Evolutionary conservation across 2,113 vertebrate genomes (phyloP), one percentile per base, ranked within the genome.

Genomic region (Coptodon rendalli): DNA sequence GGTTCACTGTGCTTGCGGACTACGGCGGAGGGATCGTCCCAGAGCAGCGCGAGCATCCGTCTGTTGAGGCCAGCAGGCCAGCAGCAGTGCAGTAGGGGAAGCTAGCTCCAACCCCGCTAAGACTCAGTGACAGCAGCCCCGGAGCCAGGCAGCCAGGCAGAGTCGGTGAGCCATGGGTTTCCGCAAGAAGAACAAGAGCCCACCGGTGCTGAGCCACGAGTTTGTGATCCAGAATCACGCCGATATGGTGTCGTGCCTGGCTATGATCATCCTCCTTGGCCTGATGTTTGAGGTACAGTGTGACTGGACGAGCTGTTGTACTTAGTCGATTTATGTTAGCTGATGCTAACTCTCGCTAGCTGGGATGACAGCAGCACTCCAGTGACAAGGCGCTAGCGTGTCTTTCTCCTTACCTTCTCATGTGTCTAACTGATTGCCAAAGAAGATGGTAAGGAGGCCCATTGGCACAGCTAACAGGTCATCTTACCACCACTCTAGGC

Each of bases 151-250:
- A 68, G 63, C 34, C 63, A 68, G 14, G 71, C 24, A 78, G 11
- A 40, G 86, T 89, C 80, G n/a, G 53, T 68, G 71, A 63, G 87
- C 59, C 19, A 96, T 97, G 97, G 94, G 96, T 48, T 94, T 97
- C 93, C 93, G 96, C 56, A 97, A 97, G 95, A 97, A 97, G 93
- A 95, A 89, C 92, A 97, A 94, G 95, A 96, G 95, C 81, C 95
- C 93, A 5, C 93, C 94, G 40, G 96, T 97, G 89, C 91, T 97
- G 79, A 97, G 97, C 94, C 96, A 96, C 50, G 97, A 97, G 95
- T 97, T 97, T 91, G 84, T 97, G 87, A 96, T 96, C 95, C 96
- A 97, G 95, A 97, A 97, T 89, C 96, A 96, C 83, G 95, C 94
- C 10, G 96, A 97, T 22, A 94, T 95, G 89, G 96, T 95, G 13